Percentiles rank a stretch among this genome's conserved stretches.
phyloP scores from a whole-genome alignment of 2,888 invertebrate species.

The Volucella bombylans region DNA sequence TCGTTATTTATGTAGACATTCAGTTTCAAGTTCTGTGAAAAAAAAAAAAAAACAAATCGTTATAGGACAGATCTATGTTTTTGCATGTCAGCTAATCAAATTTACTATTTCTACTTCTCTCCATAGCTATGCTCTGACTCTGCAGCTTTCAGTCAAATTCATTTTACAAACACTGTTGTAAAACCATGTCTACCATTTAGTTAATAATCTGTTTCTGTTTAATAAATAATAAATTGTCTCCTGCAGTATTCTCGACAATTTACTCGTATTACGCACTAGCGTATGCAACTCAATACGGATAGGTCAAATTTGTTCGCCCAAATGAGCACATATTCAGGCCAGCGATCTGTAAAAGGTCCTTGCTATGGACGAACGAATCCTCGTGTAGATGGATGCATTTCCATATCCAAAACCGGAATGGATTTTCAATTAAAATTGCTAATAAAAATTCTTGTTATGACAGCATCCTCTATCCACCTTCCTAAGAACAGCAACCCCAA shows the following conservation, averaged over 20 bases:
- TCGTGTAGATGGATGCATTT: background rate
- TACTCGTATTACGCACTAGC: constrained; percentile 14
- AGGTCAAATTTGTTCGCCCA: background rate
- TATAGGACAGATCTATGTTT: too few species aligned
- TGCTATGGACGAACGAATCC: background rate
- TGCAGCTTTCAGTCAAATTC: too few species aligned
- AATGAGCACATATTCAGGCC: background rate
- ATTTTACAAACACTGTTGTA: background rate
- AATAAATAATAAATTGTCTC: constrained; percentile 63
- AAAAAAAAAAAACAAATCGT: too few species aligned
- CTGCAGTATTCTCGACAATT: constrained; percentile 11
- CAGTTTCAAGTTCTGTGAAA: too few species aligned
- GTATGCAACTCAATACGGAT: background rate
- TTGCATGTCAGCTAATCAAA: too few species aligned
- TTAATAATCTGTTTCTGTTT: constrained; percentile 56
- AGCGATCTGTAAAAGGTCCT: background rate
- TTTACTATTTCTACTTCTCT: too few species aligned
- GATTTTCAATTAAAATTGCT: constrained; percentile 53
- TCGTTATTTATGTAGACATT: too few species aligned
- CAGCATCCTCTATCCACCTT: background rate
- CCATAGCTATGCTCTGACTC: too few species aligned
- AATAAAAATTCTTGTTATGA: constrained; percentile 58
- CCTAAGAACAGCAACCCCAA: background rate
- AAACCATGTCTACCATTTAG: constrained; percentile 51
- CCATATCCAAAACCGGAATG: constrained; percentile 1